phyloP scores from a whole-genome alignment of 2,113 vertebrate species.

The Ammodytes marinus region DNA sequence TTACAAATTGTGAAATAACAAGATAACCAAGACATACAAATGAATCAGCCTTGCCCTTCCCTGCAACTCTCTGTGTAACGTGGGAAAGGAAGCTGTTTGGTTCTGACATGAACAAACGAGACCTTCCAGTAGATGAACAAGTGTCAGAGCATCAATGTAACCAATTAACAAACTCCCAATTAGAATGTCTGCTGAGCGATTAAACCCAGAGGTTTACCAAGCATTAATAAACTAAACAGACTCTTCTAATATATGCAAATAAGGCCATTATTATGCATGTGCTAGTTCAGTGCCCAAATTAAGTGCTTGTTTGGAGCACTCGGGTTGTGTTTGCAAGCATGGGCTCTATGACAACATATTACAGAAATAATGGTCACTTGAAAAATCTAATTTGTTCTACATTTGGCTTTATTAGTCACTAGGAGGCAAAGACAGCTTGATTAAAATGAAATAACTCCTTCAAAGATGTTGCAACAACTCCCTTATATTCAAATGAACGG shows the following conservation, averaged over 20 bases:
- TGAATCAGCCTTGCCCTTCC: neutral
- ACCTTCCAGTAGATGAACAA: conserved; percentile 57
- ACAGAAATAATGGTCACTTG: conserved; percentile 84
- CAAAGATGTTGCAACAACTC: conserved; percentile 41
- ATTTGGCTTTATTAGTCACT: conserved; percentile 55
- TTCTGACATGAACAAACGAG: conserved; percentile 49
- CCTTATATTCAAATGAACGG: neutral
- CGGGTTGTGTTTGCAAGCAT: conserved; percentile 72
- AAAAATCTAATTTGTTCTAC: conserved; percentile 79
- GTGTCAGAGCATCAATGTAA: conserved; percentile 68
- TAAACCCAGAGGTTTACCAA: conserved; percentile 70
- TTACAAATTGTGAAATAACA: neutral
- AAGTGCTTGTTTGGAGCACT: conserved; percentile 83
- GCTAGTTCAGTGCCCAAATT: conserved; percentile 82
- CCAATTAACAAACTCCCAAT: conserved; percentile 73
- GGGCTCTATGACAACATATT: conserved; percentile 83
- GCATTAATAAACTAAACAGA: conserved; percentile 80
- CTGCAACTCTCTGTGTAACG: neutral
- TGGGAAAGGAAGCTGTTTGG: conserved; percentile 18
- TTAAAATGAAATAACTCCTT: conserved; percentile 64
- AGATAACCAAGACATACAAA: neutral
- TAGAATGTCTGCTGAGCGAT: conserved; percentile 68
- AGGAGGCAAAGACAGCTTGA: conserved; percentile 29
- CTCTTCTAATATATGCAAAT: conserved; percentile 85
- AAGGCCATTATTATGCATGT: conserved; percentile 83